Evolutionary conservation across 2,888 invertebrate species (phyloP), one percentile per base, ranked within the genome.

Genomic region (Enchytraeus crypticus): DNA sequence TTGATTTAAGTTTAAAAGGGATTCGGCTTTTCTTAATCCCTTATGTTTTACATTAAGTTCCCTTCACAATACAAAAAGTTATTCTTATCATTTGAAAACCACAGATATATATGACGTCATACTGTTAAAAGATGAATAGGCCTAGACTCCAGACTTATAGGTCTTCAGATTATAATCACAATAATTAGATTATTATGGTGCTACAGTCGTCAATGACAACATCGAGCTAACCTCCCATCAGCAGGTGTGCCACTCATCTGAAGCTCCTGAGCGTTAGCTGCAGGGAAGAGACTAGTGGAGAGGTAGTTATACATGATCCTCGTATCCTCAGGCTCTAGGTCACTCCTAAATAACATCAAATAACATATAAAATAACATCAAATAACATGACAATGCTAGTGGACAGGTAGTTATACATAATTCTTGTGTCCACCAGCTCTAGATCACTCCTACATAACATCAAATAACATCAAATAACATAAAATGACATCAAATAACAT

Each of bases 281-380:
- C 86, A 14, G 90, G 90, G 65, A 92, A 82, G 47, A 92, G 81
- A 63, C 87, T 88, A 64, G 87, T 85, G 5, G 71, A 74, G 57
- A 78, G 67, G 81, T 92, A 92, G 68, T 89, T 88, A 78, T 92
- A 93, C 63, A 96, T 82, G 14, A 89, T 87, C 73, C 91, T 87
- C 84, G 93, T 88, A 78, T 96, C 91, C 61, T 81, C 79, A 64
- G 81, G 88, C 70, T 87, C 86, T 46, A 95, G 82, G 32, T 89
- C 90, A 81, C 92, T 92, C 87, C 92, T 92, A 74, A 56, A 81
- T 18, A 21, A 11, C n/a, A n/a, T n/a, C n/a, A n/a, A 43, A 43
- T 18, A 18, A 8, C 23, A n/a, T n/a, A n/a, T n/a, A n/a, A n/a
- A n/a, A n/a, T n/a, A n/a, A n/a, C n/a, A n/a, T n/a, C n/a, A n/a